Base-by-base conservation (phyloP, 2,888 invertebrate genomes). In the Empis livida region DNA sequence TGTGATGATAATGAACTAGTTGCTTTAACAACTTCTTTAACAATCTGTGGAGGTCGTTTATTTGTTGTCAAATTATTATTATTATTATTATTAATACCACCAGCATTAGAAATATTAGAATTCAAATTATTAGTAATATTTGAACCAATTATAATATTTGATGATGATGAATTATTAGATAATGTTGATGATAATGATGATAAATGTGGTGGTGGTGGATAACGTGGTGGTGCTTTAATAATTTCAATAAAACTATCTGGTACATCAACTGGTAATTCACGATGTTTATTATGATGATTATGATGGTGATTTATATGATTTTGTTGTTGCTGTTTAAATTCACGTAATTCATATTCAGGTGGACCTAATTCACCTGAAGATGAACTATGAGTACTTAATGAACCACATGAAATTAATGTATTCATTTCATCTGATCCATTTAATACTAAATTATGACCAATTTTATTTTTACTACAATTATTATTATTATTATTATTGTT, bases 191-290 rank as follows among this genome's bases (percentile, higher is more conserved):
- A 56, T 9, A 63, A 56, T 23, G 68, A 65, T 6, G 65, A 63
- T n/a, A 68, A 52, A 53, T 66, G 66, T 10, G 62, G 60, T 56
- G 75, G 76, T 57, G 76, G 73, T 42, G 81, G 80, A 62, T 80
- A 80, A 59, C 80, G 79, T 38, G 81, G 80, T 40, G 81, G 76
- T 2, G 77, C 76, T 74, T 90, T 91, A 65, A 84, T 82, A 54
- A 84, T 77, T 61, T 85, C 88, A 54, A 89, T 80, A 71, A 91
- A 92, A 60, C 82, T 80, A 53, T 88, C 89, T 5, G 92, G 92
- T 54, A 90, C 90, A 68, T 92, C 92, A 49, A 92, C 89, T 4
- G 92, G 86, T 74, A 82, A 73, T 65, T 82, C 82, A 51, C 80
- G 71, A 58, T 71, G 70, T 49, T 66, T 67, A 14, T 49, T 49